Conservation (phyloP, 1,140 invertebrate species). For the Polyergus mexicanus region DNA sequence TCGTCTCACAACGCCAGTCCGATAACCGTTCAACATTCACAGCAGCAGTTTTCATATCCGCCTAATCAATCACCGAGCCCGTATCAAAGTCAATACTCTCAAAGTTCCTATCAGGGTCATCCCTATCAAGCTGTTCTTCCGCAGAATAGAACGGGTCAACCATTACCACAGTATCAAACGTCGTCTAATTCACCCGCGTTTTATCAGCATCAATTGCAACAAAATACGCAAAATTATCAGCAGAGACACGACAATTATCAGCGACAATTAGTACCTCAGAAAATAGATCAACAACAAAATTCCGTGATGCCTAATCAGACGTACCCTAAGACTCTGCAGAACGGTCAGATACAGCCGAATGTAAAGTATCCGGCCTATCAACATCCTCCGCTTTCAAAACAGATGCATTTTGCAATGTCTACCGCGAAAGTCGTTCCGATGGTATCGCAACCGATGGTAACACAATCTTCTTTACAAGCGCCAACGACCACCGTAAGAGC, state of each 20-base stretch:
- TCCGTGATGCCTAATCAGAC: constrained; percentile 79
- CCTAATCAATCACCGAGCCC: constrained; percentile 80
- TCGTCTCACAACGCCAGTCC: constrained; percentile 80
- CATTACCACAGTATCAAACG: constrained; percentile 83
- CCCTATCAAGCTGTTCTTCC: constrained; percentile 80
- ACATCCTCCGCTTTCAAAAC: constrained; percentile 86
- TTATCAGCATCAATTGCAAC: constrained; percentile 79
- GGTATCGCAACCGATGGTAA: constrained; percentile 31
- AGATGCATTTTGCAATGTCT: constrained; percentile 89
- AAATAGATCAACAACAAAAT: constrained; percentile 77
- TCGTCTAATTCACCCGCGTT: constrained; percentile 78
- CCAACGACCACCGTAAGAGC: constrained; percentile 86
- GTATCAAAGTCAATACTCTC: constrained; percentile 79
- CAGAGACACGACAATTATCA: constrained; percentile 85
- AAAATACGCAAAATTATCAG: constrained; percentile 81
- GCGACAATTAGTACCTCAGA: constrained; percentile 78
- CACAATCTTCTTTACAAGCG: constrained; percentile 77
- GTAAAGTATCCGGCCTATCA: constrained; percentile 88
- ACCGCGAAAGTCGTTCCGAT: constrained; percentile 88
- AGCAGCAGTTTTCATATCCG: constrained; percentile 77
- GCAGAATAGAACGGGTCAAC: constrained; percentile 81
- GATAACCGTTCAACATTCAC: constrained; percentile 82
- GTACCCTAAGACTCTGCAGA: constrained; percentile 84
- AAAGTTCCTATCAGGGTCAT: constrained; percentile 79
- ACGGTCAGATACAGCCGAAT: constrained; percentile 82